Evolutionary conservation across 2,888 invertebrate species (phyloP).

Genomic region (Diarsia mendica): DNA sequence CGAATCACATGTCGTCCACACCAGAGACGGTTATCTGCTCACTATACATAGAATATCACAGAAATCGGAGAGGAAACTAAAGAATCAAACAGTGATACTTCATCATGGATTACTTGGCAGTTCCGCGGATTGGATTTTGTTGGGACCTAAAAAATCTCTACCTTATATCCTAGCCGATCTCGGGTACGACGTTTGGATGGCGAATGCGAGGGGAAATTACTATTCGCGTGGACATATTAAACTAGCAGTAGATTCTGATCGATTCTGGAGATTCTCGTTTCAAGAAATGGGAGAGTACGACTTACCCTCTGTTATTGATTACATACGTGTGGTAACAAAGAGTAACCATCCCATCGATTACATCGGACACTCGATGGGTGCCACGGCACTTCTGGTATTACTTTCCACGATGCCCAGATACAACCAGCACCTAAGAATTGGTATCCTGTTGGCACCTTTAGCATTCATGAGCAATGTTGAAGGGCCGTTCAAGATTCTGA

Average conservation of each 20-base stretch:
- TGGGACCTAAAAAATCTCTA: constrained; percentile 80
- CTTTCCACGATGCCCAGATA: constrained; percentile 76
- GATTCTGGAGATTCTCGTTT: constrained; percentile 82
- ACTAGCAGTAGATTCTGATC: constrained; percentile 65
- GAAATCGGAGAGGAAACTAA: neutral
- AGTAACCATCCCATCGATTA: constrained; percentile 72
- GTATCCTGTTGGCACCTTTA: constrained; percentile 79
- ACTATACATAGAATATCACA: constrained; percentile 77
- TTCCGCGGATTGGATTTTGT: constrained; percentile 83
- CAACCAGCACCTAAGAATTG: constrained; percentile 78
- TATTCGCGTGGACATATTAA: constrained; percentile 79
- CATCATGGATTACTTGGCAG: constrained; percentile 84
- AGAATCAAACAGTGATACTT: constrained; percentile 74
- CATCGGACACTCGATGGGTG: constrained; percentile 84
- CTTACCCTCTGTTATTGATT: constrained; percentile 78
- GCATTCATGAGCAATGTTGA: constrained; percentile 76
- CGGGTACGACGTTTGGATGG: constrained; percentile 91
- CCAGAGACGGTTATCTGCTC: constrained; percentile 80
- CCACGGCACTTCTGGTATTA: constrained; percentile 79
- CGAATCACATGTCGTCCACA: constrained; percentile 78
- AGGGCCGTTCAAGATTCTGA: constrained; percentile 75
- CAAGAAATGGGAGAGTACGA: constrained; percentile 83
- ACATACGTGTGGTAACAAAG: constrained; percentile 74
- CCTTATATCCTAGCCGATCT: constrained; percentile 88
- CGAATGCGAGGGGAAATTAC: constrained; percentile 84